Conservation (phyloP, 2,797 vertebrate species). For the Antrozous pallidus region DNA sequence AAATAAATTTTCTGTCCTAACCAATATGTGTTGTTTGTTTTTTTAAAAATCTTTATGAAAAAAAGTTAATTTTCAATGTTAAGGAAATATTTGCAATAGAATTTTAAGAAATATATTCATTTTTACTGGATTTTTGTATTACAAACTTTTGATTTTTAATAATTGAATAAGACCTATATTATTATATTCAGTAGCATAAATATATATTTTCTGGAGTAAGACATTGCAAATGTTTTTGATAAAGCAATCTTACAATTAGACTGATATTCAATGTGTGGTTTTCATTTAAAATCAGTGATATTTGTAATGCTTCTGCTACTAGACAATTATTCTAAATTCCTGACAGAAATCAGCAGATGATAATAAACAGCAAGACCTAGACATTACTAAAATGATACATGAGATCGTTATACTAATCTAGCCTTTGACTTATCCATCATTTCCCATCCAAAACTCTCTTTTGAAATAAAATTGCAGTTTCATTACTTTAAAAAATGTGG, state of each 20-base stretch:
- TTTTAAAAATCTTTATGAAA: neutral
- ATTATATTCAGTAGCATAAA: neutral
- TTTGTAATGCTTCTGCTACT: constrained; percentile 64
- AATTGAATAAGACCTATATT: neutral
- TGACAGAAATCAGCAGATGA: constrained; percentile 74
- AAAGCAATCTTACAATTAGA: neutral
- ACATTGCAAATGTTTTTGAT: constrained; percentile 43
- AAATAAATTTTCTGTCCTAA: neutral
- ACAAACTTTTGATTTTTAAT: neutral
- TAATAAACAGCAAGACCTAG: constrained; percentile 76
- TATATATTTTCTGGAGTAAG: neutral
- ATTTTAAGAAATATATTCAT: neutral
- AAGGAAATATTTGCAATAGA: neutral
- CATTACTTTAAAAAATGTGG: constrained; percentile 76
- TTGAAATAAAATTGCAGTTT: constrained; percentile 75
- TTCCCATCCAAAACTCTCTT: constrained; percentile 78
- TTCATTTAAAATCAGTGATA: constrained; percentile 65
- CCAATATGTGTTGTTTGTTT: neutral
- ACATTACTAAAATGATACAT: constrained; percentile 81
- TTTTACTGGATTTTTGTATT: neutral
- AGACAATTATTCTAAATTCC: constrained; percentile 75
- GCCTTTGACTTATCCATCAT: constrained; percentile 79
- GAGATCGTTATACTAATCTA: constrained; percentile 78
- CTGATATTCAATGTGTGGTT: neutral
- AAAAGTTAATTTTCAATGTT: neutral